These are phyloP conservation scores for Campoletis raptor DNA, from an alignment of 2,888 invertebrate species.

Conservation along the genomic window DNA sequence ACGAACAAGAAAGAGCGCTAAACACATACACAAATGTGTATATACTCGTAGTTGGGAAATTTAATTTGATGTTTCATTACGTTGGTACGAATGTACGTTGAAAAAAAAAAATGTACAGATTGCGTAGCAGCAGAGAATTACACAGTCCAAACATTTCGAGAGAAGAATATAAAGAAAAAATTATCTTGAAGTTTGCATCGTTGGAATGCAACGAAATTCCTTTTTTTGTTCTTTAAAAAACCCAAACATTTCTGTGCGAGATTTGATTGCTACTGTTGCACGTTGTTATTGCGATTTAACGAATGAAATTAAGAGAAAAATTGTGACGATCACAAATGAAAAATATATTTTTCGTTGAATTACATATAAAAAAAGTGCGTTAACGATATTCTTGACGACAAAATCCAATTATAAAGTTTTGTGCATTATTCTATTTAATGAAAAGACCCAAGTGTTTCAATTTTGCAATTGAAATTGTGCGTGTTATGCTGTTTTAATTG, in stretches of 20 bases:
- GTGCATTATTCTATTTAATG: not conserved
- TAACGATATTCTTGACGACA: conserved; percentile 44
- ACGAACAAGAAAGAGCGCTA: not conserved
- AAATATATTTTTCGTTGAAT: no score
- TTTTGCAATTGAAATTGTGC: not conserved
- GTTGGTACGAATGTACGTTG: not conserved
- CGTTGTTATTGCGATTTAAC: no score
- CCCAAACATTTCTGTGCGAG: no score
- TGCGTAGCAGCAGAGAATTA: not conserved
- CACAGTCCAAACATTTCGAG: not conserved
- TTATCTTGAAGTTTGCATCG: no score
- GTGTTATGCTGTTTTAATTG: not conserved
- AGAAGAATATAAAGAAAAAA: conserved; percentile 17
- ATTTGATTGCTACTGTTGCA: no score
- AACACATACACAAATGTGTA: not conserved
- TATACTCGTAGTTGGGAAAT: not conserved
- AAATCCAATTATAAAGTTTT: not conserved
- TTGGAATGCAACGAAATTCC: no score
- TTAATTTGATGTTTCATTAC: not conserved
- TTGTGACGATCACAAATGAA: no score
- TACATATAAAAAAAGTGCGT: conserved; percentile 23
- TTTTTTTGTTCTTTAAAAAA: no score
- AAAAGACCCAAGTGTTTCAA: not conserved
- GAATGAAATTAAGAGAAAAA: no score
- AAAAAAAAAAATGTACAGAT: not conserved